Evolutionary conservation across 2,113 vertebrate species (phyloP), one percentile per base, ranked within the genome.

Genomic region (Callionymus lyra): DNA sequence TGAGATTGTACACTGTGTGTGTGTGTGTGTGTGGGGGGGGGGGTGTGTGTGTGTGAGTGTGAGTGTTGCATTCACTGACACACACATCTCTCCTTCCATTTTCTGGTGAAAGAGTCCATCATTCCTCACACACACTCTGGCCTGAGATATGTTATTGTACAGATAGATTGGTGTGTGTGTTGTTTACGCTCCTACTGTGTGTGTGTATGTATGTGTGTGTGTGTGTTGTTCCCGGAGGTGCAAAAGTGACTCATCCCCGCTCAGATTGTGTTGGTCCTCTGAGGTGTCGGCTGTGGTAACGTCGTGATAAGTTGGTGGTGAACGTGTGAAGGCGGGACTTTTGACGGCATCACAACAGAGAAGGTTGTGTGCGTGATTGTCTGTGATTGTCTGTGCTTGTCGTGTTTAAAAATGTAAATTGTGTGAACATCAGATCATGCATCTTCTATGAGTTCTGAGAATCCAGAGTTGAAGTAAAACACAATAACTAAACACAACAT

Each of bases 161-260:
- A 10, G 17, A 27, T 51, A 12, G 34, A 0, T 27, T 16, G 48
- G 41, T 38, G 38, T 44, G 34, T 50, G 34, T 27, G 12, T 27
- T 41, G 3, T 45, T 31, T 56, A 12, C 21, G 21, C 21, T 27
- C 21, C 21, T n/a, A n/a, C n/a, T 50, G 11, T 50, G 39, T 38
- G 13, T 63, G 2, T 54, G 15, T 48, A 39, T 43, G 10, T 33
- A 12, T 49, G 50, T 50, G 39, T 57, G 53, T 66, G 41, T 21
- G 59, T 42, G 58, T 53, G 60, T 51, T 56, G 72, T 58, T 49
- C 54, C 53, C 6, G 9, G 51, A 69, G 60, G 63, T 74, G 63
- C 54, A 56, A 53, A 74, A 58, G 72, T 73, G 66, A 79, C 51
- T 79, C 72, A 80, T 56, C 42, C 42, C 31, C 15, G 41, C 63